phyloP scores from a whole-genome alignment of 2,888 invertebrate species.

The Eristalis intricaria region DNA sequence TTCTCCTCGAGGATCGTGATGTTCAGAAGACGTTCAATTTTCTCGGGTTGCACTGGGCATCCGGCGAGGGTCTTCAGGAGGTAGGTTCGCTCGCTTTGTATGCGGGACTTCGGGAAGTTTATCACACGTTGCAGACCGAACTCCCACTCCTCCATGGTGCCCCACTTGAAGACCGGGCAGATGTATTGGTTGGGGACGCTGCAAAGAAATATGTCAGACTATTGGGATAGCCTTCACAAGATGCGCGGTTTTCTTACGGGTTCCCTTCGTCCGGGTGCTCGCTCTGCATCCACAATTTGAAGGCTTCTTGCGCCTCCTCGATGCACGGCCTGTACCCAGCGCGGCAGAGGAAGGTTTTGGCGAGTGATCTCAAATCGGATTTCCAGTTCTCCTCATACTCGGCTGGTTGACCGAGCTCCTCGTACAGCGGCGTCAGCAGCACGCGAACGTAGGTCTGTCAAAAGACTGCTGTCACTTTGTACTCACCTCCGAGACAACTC shows the following conservation, averaged over 20 bases:
- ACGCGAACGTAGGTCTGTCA: slow-evolving; percentile 86
- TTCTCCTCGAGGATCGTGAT: slow-evolving; percentile 87
- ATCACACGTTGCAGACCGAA: slow-evolving; percentile 90
- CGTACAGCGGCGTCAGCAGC: slow-evolving; percentile 87
- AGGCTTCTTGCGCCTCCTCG: slow-evolving; percentile 87
- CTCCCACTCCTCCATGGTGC: slow-evolving; percentile 90
- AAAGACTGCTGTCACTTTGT: slow-evolving; percentile 10
- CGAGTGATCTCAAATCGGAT: slow-evolving; percentile 85
- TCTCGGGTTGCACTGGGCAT: slow-evolving; percentile 87
- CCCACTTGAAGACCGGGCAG: slow-evolving; percentile 92
- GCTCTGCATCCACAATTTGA: slow-evolving; percentile 88
- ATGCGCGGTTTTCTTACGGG: slow-evolving; percentile 84
- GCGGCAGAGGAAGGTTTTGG: slow-evolving; percentile 88
- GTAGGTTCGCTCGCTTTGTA: slow-evolving; percentile 89
- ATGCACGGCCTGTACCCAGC: slow-evolving; percentile 91
- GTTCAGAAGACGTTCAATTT: slow-evolving; percentile 86
- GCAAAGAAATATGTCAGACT: slow-evolving; percentile 41
- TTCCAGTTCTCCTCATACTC: slow-evolving; percentile 86
- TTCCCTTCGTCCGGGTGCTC: slow-evolving; percentile 89
- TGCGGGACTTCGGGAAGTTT: slow-evolving; percentile 87
- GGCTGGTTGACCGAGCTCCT: slow-evolving; percentile 84
- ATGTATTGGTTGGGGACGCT: slow-evolving; percentile 89
- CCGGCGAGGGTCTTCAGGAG: slow-evolving; percentile 90
- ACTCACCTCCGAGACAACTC: background rate
- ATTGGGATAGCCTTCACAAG: background rate